Percentiles rank a stretch among this genome's conserved stretches.
Evolutionary conservation across 2,888 invertebrate species (phyloP).

Genomic region (Tryphoninae sp.): DNA sequence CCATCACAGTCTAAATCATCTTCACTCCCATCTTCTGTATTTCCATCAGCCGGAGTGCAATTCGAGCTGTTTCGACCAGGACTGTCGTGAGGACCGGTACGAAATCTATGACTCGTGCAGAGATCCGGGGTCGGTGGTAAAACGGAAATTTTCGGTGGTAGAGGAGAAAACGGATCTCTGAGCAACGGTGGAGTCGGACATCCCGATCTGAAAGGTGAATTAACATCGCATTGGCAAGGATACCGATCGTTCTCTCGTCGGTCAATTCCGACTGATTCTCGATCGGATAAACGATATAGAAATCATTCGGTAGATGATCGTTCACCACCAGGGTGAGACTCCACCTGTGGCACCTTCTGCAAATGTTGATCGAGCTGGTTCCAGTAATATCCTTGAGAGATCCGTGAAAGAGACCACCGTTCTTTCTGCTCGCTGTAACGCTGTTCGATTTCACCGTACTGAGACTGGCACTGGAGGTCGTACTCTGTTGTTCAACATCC

Average conservation of each 20-base stretch:
- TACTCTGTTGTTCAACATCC: slow-evolving; percentile 78
- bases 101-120: slow-evolving; percentile 73
- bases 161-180: slow-evolving; percentile 81
- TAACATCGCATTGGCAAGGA: not conserved
- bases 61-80: slow-evolving; percentile 77
- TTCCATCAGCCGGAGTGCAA: slow-evolving; percentile 77
- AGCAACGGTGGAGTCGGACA: slow-evolving; percentile 75
- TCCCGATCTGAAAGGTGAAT: slow-evolving; percentile 74
- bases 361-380: slow-evolving; percentile 77
- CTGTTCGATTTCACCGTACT: slow-evolving; percentile 79
- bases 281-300: not conserved
- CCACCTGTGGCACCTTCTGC: slow-evolving; percentile 80
- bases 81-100: slow-evolving; percentile 76
- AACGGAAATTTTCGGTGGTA: slow-evolving; percentile 88
- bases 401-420: slow-evolving; percentile 70
- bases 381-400: slow-evolving; percentile 71
- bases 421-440: slow-evolving; percentile 71
- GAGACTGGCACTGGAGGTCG: slow-evolving; percentile 78
- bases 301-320: slow-evolving; percentile 52
- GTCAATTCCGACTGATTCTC: slow-evolving; percentile 25
- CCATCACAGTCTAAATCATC: slow-evolving; percentile 80
- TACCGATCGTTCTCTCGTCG: slow-evolving; percentile 10
- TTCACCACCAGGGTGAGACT: slow-evolving; percentile 65
- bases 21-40: slow-evolving; percentile 80
- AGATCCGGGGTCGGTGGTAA: slow-evolving; percentile 89